Percentiles rank a stretch among this genome's conserved stretches.
Conservation (phyloP, 1,140 invertebrate species). For the Hyphantria cunea region DNA sequence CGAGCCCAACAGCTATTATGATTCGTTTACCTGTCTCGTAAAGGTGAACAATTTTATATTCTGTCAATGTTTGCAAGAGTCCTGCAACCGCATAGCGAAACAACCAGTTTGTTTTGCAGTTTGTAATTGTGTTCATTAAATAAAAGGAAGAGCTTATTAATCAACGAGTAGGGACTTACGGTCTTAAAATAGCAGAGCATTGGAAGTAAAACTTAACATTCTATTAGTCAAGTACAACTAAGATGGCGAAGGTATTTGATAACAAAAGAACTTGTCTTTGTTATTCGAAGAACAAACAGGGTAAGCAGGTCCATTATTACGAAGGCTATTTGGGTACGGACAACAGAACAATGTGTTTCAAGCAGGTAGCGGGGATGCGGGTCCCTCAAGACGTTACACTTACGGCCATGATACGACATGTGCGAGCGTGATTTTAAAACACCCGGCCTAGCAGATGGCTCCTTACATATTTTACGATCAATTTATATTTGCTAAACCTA, state of each 20-base stretch:
- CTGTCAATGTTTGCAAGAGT: constrained; percentile 33
- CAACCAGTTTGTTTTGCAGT: constrained; percentile 29
- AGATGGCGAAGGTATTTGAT: constrained; percentile 46
- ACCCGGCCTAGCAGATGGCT: constrained; percentile 64
- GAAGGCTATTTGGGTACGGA: constrained; percentile 39
- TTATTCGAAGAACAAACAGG: constrained; percentile 64
- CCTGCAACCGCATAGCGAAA: constrained; percentile 36
- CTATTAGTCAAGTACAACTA: constrained; percentile 45
- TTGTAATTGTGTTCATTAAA: constrained; percentile 33
- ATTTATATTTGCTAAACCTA: constrained; percentile 16
- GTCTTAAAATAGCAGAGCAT: constrained; percentile 7
- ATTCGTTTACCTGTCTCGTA: constrained; percentile 52
- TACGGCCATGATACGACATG: constrained; percentile 41
- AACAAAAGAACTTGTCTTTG: constrained; percentile 49
- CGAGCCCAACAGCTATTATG: constrained; percentile 47
- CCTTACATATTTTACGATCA: constrained; percentile 26
- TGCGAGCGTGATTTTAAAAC: constrained; percentile 55
- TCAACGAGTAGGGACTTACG: constrained; percentile 7
- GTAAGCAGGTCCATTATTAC: constrained; percentile 63
- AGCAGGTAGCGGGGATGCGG: constrained; percentile 74
- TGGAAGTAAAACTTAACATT: constrained; percentile 42
- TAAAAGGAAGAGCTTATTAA: constrained; percentile 24
- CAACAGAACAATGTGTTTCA: constrained; percentile 55
- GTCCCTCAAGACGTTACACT: constrained; percentile 53
- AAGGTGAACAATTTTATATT: constrained; percentile 38